phyloP scores from a whole-genome alignment of 2,797 vertebrate species.

The Leuciscus waleckii region DNA sequence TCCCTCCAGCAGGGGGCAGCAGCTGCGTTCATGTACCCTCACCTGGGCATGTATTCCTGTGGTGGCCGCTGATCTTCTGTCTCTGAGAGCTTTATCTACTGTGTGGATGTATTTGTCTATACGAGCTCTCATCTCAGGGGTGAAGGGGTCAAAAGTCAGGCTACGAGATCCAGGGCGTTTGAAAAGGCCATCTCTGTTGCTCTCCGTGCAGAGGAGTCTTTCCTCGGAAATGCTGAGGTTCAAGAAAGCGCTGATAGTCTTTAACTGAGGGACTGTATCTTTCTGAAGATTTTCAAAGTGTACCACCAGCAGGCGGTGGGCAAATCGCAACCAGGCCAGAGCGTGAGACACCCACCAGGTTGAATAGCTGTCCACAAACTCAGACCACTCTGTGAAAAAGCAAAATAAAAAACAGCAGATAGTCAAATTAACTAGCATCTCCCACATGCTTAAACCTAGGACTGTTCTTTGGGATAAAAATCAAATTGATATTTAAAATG shows the following conservation, averaged over 20 bases:
- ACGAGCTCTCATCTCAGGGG: conserved; percentile 85
- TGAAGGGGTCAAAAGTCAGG: conserved; percentile 88
- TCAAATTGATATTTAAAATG: neutral
- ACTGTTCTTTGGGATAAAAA: neutral
- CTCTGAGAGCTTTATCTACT: conserved; percentile 87
- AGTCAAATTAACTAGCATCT: neutral
- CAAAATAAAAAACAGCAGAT: neutral
- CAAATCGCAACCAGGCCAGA: conserved; percentile 91
- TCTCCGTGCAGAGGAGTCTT: conserved; percentile 89
- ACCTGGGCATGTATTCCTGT: conserved; percentile 90
- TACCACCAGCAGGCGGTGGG: conserved; percentile 85
- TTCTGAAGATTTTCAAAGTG: conserved; percentile 92
- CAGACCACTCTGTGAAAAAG: conserved; percentile 88
- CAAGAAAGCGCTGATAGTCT: conserved; percentile 86
- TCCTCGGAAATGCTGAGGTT: conserved; percentile 86
- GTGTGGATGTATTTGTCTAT: conserved; percentile 87
- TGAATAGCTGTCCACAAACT: conserved; percentile 93
- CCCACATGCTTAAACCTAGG: neutral
- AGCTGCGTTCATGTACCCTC: conserved; percentile 46
- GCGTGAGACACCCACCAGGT: conserved; percentile 97
- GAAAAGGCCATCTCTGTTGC: conserved; percentile 94
- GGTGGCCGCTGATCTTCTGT: conserved; percentile 88
- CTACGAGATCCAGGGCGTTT: conserved; percentile 81
- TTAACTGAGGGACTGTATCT: conserved; percentile 85
- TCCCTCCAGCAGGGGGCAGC: conserved; percentile 12